phyloP scores from a whole-genome alignment of 1,140 invertebrate species.

The Hyphantria cunea region DNA sequence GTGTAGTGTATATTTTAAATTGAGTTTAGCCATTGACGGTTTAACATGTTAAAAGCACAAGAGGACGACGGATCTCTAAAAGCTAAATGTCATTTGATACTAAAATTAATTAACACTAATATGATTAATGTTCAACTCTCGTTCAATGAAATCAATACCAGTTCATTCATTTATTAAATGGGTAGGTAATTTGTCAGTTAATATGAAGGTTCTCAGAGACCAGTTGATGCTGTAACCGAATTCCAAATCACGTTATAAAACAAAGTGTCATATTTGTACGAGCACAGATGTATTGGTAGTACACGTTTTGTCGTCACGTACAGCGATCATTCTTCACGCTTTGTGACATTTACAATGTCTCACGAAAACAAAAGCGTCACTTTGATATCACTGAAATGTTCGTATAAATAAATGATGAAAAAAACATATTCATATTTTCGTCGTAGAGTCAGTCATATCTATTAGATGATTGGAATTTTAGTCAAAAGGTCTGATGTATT shows the following conservation, averaged over 20 bases:
- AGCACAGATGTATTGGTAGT: conserved; percentile 27
- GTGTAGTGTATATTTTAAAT: no score
- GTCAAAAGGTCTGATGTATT: conserved; percentile 1
- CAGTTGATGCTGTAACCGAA: conserved; percentile 13
- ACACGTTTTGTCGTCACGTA: conserved; percentile 31
- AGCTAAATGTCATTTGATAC: conserved; percentile 20
- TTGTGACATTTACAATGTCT: conserved; percentile 28
- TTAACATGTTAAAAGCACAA: no score
- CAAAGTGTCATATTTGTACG: conserved; percentile 30
- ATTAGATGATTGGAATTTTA: background rate
- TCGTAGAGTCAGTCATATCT: no score
- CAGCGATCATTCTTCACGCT: conserved; percentile 32
- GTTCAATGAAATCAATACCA: conserved; percentile 4
- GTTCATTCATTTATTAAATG: background rate
- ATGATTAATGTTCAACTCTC: conserved; percentile 10
- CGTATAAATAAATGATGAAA: background rate
- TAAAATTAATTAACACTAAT: conserved; percentile 14
- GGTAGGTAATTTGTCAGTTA: background rate
- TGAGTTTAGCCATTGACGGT: no score
- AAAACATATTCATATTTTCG: conserved; percentile 2
- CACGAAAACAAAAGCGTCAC: conserved; percentile 31
- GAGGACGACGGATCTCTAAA: background rate
- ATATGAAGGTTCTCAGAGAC: conserved; percentile 4
- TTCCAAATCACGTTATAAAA: conserved; percentile 29
- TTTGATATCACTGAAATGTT: conserved; percentile 8